Evolutionary conservation across 2,113 vertebrate species (phyloP), one percentile per base, ranked within the genome.

Genomic region (Psammodynastes pulverulentus): DNA sequence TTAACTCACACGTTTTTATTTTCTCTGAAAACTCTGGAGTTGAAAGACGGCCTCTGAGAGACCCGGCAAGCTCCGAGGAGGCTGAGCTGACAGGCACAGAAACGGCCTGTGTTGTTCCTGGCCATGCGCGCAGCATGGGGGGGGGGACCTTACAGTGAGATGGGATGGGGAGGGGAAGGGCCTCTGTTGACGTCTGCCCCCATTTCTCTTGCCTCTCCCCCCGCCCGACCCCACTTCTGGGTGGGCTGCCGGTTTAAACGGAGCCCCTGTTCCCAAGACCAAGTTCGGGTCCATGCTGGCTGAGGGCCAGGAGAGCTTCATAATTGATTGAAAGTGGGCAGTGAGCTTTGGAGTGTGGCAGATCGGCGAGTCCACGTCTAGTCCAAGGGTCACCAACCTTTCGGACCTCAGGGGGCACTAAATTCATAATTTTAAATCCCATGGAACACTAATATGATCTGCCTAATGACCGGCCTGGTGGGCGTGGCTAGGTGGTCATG

Each of bases 171-270:
- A 94, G 92, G 90, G 90, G 91, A 92, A 94, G 92, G 84, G 92
- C 67, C 94, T 94, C 96, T 93, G 94, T 89, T 95, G 95, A 94
- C 94, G 86, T 92, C 94, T 91, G 94, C 94, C 95, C 96, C 49
- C 88, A 34, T 87, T 94, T 92, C 93, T 96, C 94, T 95, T 96
- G 95, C 95, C 93, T 94, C 93, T 94, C 89, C 39, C 46, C 26
- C 86, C 86, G 5, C 29, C 56, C 85, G n/a, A 1, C 0, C 52
- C 92, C 87, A 56, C 90, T 94, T 92, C 95, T 95, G 96, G 95
- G 96, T 95, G 95, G 96, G 96, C 95, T 86, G 88, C 85, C 3
- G 72, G 23, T 13, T 58, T 46, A 89, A 91, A 26, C 43, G 6
- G 84, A 94, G 92, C 56, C 92, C 84, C 91, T 86, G 52, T 10